Conservation (phyloP, 2,888 invertebrate genomes). For the Lasioglossum malachurum region DNA sequence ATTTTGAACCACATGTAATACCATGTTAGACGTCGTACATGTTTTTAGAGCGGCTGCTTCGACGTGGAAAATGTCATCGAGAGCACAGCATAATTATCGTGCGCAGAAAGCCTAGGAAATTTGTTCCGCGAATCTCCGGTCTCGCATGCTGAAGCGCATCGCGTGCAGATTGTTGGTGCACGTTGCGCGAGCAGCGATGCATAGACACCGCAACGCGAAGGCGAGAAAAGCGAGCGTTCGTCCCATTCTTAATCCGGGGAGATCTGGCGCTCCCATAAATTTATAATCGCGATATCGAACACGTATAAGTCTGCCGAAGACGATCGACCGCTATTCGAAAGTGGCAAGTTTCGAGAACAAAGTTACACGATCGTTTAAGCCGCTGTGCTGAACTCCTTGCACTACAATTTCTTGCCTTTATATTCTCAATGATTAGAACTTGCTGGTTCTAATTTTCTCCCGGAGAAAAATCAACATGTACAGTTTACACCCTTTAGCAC, state of each 20-base stretch:
- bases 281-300: not conserved
- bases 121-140: not conserved
- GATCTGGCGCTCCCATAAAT: not conserved
- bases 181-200: not conserved
- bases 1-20: too few species aligned
- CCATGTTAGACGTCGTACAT: too few species aligned
- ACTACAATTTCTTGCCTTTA: not conserved
- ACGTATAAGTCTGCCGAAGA: not conserved
- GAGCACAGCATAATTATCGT: not conserved
- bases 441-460: not conserved
- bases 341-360: not conserved
- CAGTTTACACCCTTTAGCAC: not conserved
- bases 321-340: not conserved
- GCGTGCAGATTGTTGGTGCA: not conserved
- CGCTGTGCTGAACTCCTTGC: not conserved
- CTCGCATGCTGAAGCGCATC: constrained; percentile 2
- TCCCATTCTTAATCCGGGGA: not conserved
- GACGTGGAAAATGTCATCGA: not conserved
- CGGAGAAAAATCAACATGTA: not conserved
- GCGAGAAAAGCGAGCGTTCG: not conserved
- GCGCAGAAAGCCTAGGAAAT: not conserved
- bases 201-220: not conserved
- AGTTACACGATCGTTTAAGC: not conserved
- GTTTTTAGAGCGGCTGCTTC: too few species aligned
- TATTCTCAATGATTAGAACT: not conserved